phyloP scores from a whole-genome alignment of 2,888 invertebrate species.

The Glyphotaelius pellucidus region DNA sequence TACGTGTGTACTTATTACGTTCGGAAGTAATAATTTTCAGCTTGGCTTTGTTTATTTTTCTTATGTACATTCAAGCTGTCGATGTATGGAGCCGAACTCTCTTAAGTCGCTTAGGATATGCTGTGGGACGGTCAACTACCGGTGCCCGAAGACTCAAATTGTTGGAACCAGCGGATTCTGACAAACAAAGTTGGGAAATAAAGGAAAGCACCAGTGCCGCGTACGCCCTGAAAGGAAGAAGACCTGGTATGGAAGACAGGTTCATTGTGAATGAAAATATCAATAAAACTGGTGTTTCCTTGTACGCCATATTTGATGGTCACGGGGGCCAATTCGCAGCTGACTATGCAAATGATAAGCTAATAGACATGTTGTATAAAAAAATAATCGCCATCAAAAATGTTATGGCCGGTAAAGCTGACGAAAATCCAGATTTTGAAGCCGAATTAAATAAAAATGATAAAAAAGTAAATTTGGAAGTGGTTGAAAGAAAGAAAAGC shows the following conservation, averaged over 20 bases:
- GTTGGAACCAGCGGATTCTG: slow-evolving; percentile 77
- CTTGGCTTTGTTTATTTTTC: slow-evolving; percentile 82
- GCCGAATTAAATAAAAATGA: slow-evolving; percentile 73
- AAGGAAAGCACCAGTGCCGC: slow-evolving; percentile 76
- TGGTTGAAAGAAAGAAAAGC: slow-evolving; percentile 78
- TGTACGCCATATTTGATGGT: slow-evolving; percentile 96
- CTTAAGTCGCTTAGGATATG: slow-evolving; percentile 83
- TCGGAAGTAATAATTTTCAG: slow-evolving; percentile 88
- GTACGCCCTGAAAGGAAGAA: slow-evolving; percentile 93
- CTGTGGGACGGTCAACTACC: slow-evolving; percentile 77
- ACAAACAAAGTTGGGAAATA: slow-evolving; percentile 73
- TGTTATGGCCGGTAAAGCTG: slow-evolving; percentile 79
- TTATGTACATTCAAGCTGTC: slow-evolving; percentile 89
- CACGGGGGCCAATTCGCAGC: slow-evolving; percentile 98
- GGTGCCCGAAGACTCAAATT: slow-evolving; percentile 79
- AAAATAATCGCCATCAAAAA: slow-evolving; percentile 86
- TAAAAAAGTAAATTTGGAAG: slow-evolving; percentile 68
- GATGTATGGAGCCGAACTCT: slow-evolving; percentile 89
- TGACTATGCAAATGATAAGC: slow-evolving; percentile 92
- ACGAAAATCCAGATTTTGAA: slow-evolving; percentile 67
- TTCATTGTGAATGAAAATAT: slow-evolving; percentile 93
- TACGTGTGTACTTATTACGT: slow-evolving; percentile 86
- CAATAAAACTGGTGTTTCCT: slow-evolving; percentile 87
- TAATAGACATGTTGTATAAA: slow-evolving; percentile 87
- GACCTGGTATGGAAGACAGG: slow-evolving; percentile 96